Evolutionary conservation across 2,888 invertebrate species (phyloP).

Genomic region (Portevinia maculata): DNA sequence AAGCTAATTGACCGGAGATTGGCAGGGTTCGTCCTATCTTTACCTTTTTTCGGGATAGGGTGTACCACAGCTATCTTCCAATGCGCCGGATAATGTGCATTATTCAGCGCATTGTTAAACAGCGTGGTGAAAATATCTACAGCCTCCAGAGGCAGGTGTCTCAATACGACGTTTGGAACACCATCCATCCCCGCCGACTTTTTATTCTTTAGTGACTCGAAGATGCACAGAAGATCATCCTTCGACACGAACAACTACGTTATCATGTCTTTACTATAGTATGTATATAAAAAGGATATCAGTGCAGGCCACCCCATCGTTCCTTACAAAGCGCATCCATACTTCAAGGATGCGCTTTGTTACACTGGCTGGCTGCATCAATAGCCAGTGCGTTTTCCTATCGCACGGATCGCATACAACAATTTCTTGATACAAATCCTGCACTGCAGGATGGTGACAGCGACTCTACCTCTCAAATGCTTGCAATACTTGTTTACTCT

Average conservation of each 20-base stretch:
- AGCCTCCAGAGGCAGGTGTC: too few relatives aligned
- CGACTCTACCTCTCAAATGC: conserved; percentile 25
- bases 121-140: too few relatives aligned
- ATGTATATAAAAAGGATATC: conserved; percentile 21
- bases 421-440: conserved; percentile 50
- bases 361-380: conserved; percentile 28
- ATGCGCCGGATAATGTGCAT: too few relatives aligned
- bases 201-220: too few relatives aligned
- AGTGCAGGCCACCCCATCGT: conserved; percentile 9
- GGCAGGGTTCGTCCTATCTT: too few relatives aligned
- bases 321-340: conserved; percentile 38
- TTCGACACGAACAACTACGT: too few relatives aligned
- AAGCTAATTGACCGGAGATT: too few relatives aligned
- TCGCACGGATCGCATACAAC: conserved; percentile 15
- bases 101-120: too few relatives aligned
- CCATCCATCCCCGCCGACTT: too few relatives aligned
- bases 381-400: background rate
- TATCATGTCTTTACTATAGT: conserved; percentile 4
- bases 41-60: too few relatives aligned
- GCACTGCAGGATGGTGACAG: conserved; percentile 1
- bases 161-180: too few relatives aligned
- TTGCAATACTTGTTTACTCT: conserved; percentile 64
- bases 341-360: conserved; percentile 64
- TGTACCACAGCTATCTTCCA: too few relatives aligned
- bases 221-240: background rate